Base-by-base conservation (phyloP, 2,113 vertebrate species). In the Hyla sarda region DNA sequence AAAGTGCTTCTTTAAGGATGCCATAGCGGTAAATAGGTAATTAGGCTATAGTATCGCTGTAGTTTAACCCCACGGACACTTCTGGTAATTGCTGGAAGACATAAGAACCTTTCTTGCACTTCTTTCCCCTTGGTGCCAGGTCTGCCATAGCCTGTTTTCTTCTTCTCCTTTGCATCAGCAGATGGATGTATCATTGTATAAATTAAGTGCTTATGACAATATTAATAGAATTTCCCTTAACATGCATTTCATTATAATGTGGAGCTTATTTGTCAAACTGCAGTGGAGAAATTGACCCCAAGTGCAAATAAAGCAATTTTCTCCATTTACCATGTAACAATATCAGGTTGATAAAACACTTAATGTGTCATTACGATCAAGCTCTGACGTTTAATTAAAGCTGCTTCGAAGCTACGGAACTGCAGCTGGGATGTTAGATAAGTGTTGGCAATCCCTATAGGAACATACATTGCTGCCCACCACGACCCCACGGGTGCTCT, bases 261-360 rank as follows among this genome's bases (percentile, higher is more conserved):
- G 48, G 6, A 52, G 30, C 48, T 60, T 80, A 45, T 81, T 80
- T 81, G 78, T 81, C 21, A 65, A 65, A 80, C 2, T n/a, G 13
- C 56, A 62, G 50, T 45, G 21, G 78, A 62, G 9, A 32, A 81
- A 81, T 62, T 81, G 67, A 56, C 82, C 82, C 47, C 11, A 8
- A 56, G 65, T 72, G 30, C 65, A 72, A 72, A 73, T 56, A 73
- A 72, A 72, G 67, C 52, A 73, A 83, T 83, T 72, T 71, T 72
- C 82, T 72, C 67, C 34, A 73, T n/a, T 71, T 41, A 32, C 47
- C 67, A n/a, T 72, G 65, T 37, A 54, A 54, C 67, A 72, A 52
- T 54, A 83, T 37, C 16, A n/a, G 48, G 30, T 16, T 25, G 67
- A 83, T 71, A 37, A 41, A 72, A 34, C 82, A 56, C 67, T 83